phyloP scores from a whole-genome alignment of 2,797 vertebrate genomes.

The Phyllotis vaccarum region DNA sequence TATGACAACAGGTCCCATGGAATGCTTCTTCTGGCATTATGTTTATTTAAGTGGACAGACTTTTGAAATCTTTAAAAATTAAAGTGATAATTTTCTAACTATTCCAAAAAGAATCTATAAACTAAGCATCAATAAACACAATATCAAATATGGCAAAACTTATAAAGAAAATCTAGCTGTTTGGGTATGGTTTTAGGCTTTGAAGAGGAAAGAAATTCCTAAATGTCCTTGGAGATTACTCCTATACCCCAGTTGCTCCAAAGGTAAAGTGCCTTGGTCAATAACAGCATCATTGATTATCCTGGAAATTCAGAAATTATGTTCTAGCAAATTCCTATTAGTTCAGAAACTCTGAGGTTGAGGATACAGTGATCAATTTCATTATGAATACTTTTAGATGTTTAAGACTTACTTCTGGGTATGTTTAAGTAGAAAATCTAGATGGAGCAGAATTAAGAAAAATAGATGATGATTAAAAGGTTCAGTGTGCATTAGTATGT shows the following conservation, averaged over 20 bases:
- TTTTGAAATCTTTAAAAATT: conserved; percentile 48
- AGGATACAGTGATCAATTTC: background rate
- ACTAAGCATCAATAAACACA: background rate
- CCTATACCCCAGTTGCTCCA: background rate
- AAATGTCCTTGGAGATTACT: background rate
- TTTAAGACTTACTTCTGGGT: background rate
- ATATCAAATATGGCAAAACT: background rate
- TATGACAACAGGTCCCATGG: background rate
- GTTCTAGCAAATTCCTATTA: background rate
- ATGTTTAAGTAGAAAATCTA: background rate
- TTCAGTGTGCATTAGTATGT: background rate
- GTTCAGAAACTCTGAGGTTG: background rate
- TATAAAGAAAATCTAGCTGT: conserved; percentile 12
- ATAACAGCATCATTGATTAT: background rate
- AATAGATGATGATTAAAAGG: background rate
- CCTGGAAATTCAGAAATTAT: conserved; percentile 19
- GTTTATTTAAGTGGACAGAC: background rate
- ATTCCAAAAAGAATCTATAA: conserved; percentile 23
- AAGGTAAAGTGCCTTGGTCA: background rate
- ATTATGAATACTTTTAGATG: background rate
- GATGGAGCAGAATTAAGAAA: background rate
- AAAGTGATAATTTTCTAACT: background rate
- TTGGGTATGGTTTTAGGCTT: background rate
- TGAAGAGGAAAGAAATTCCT: background rate
- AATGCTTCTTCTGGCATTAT: background rate